Evolutionary conservation across 2,888 invertebrate species (phyloP), one percentile per base, ranked within the genome.

Genomic region (Apeira syringaria): DNA sequence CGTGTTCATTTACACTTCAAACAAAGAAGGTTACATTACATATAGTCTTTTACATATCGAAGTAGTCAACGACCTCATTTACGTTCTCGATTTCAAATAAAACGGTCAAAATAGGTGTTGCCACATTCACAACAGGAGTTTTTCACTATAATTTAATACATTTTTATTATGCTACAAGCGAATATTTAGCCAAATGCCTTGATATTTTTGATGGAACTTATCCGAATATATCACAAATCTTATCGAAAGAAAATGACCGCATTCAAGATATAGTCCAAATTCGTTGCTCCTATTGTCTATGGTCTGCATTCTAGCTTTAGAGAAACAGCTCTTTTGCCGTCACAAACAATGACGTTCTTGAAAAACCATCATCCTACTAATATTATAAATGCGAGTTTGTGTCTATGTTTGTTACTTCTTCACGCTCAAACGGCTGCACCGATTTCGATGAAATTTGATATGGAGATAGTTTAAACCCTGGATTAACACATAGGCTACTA

Each of bases 191-290:
- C 37, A 25, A 37, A 10, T 47, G 44, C 47, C 49, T 48, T 32
- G 24, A 42, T 31, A 30, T 28, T 35, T 22, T 37, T 9, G n/a
- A 27, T 38, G 41, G 34, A 42, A 20, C 26, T 9, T 20, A 26
- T 36, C 39, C 46, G 29, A 46, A 35, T 31, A 40, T 40, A 40
- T 40, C 40, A 40, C 46, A 46, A 27, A 8, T 32, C 24, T 36
- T 28, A 31, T 5, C 17, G 25, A 15, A 29, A 39, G 25, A 17
- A 28, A 25, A 41, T 22, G 34, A 42, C 42, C 37, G 43, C 40
- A 40, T 26, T n/a, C 5, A 8, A 9, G n/a, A 13, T 31, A 31
- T 27, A 43, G 17, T 22, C 8, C 22, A 31, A 15, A 26, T 17
- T 29, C 26, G 2, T 13, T 12, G n/a, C 4, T 15, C 15, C 1